phyloP scores from a whole-genome alignment of 92 coral and sea anemone species.

The Zoanthus sansibaricus region DNA sequence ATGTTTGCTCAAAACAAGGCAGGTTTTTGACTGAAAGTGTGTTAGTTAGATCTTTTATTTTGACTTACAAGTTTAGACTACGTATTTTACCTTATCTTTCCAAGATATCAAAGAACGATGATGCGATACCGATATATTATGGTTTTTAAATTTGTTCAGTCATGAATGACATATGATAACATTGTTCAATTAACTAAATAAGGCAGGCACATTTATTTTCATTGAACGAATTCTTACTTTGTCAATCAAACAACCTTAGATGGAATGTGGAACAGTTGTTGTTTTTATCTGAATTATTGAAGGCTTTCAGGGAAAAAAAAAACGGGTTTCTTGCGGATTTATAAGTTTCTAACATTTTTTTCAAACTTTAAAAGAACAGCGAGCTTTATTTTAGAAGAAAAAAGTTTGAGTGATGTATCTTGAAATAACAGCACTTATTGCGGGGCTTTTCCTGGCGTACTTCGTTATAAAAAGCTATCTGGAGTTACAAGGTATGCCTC shows the following conservation, averaged over 20 bases:
- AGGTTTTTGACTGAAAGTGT: too few species aligned
- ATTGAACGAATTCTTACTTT: too few species aligned
- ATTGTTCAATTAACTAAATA: not conserved
- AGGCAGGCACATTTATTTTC: not conserved
- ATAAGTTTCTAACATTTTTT: not conserved
- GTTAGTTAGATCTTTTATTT: too few species aligned
- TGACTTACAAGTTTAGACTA: too few species aligned
- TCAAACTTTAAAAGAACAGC: not conserved
- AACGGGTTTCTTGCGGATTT: not conserved
- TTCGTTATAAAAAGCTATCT: conserved; percentile 47
- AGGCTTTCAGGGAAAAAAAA: not conserved
- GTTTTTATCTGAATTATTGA: not conserved
- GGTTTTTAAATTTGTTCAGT: not conserved
- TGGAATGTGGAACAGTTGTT: not conserved
- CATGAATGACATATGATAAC: not conserved
- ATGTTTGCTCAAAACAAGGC: too few species aligned
- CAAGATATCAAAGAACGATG: too few species aligned
- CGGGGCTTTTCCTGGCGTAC: conserved; percentile 9
- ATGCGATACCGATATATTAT: not conserved
- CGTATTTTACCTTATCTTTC: too few species aligned
- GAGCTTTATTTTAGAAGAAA: not conserved
- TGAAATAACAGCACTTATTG: conserved; percentile 32
- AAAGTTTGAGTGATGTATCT: conserved; percentile 12
- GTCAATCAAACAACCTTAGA: too few species aligned
- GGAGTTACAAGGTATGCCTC: conserved; percentile 76